Conservation (phyloP, 2,797 vertebrate genomes). For the Trematomus bernacchii region DNA sequence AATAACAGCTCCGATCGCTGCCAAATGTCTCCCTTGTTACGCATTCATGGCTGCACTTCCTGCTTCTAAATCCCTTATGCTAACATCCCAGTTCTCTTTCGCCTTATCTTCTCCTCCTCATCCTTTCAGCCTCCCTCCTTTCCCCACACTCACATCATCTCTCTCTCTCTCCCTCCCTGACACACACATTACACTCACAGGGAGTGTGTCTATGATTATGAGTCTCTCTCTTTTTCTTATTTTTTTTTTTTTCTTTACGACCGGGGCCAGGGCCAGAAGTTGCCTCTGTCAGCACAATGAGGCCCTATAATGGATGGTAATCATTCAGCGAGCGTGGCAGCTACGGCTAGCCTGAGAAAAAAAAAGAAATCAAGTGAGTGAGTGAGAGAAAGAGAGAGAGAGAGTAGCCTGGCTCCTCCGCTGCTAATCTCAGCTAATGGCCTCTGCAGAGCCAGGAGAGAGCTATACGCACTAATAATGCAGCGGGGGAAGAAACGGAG, state of each 20-base stretch:
- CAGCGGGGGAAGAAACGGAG: constrained; percentile 54
- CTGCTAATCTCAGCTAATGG: constrained; percentile 94
- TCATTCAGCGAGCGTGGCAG: constrained; percentile 89
- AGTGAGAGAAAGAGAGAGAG: constrained; percentile 34
- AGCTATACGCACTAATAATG: constrained; percentile 78
- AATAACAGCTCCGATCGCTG: constrained; percentile 16
- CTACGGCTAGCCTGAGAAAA: constrained; percentile 74
- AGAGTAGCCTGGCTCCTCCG: constrained; percentile 60
- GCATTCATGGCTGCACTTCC: constrained; percentile 53
- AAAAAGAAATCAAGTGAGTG: constrained; percentile 51
- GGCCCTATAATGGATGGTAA: constrained; percentile 89
- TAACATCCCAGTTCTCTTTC: constrained; percentile 44
- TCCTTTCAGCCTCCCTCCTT: constrained; percentile 32
- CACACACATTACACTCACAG: constrained; percentile 52
- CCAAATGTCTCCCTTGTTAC: constrained; percentile 34
- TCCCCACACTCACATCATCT: constrained; percentile 37
- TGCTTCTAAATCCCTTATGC: constrained; percentile 50
- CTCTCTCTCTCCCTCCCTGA: constrained; percentile 18
- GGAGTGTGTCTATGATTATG: constrained; percentile 73
- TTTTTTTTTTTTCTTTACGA: constrained; percentile 60
- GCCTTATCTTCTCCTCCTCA: constrained; percentile 41
- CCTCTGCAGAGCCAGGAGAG: constrained; percentile 89
- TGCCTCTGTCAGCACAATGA: constrained; percentile 90
- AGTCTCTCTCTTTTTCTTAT: constrained; percentile 39
- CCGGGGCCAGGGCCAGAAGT: constrained; percentile 83